Base-by-base conservation (phyloP, 2,888 invertebrate species). In the Diaphora mendica region DNA sequence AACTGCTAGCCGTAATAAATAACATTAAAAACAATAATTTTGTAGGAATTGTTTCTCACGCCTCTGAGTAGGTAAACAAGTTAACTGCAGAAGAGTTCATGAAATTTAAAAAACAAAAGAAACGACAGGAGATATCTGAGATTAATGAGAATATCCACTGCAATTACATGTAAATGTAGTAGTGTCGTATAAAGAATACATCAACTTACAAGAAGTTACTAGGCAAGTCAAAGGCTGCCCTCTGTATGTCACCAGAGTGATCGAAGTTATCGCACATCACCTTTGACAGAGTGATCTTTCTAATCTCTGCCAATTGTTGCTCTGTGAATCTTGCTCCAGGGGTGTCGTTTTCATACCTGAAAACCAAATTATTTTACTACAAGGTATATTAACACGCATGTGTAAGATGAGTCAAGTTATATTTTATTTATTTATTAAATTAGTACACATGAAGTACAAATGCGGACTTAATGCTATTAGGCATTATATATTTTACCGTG, bases 231-330 rank as follows among this genome's bases (percentile, higher is more conserved):
- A 99, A 98, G 1, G 98, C 97, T 11, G 98, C 98, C 70, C 98
- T 96, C 89, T 99, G 99, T 92, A 99, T 98, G 74, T 98, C 98
- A 5, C 97, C 97, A 62, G 97, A 96, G 9, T 97, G 95, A 89
- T 99, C 99, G 90, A 98, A 97, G 94, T 99, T 99, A 82, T 99
- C 98, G 88, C 99, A 99, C 74, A 98, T 92, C 0, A 99, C 92
- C 91, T 98, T 98, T 0, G 99, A 97, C 64, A 99, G 89, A 0
- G 98, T 98, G 1, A 97, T 96, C 91, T 99, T 99, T 1, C 99
- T 96, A 77, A 99, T 96, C 92, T 99, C 99, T 0, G 98, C 97
- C 74, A 99, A 91, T 89, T 99, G 99, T 39, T 97, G 97, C 88
- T 98, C 98, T 0, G 97, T 97, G 91, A 99, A 99, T 62, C 97